Percentiles rank a stretch among this genome's conserved stretches.
Conservation (phyloP, 2,113 vertebrate species). For the Ictidomys tridecemlineatus region DNA sequence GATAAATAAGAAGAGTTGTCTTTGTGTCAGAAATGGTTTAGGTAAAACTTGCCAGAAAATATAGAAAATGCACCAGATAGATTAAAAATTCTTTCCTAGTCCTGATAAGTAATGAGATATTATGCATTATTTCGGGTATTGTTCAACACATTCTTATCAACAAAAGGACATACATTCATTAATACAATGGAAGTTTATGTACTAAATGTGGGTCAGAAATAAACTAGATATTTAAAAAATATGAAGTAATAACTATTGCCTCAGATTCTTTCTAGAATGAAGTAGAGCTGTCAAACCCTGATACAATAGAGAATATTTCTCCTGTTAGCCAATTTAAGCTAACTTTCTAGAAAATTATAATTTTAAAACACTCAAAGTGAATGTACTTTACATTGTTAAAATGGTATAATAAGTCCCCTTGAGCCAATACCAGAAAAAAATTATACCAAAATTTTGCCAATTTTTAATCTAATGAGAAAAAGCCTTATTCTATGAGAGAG, state of each 20-base stretch:
- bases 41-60: constrained; percentile 29
- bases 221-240: background rate
- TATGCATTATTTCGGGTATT: background rate
- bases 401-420: background rate
- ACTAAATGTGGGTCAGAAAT: constrained; percentile 34
- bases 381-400: background rate
- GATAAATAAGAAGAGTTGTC: constrained; percentile 51
- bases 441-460: background rate
- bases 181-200: background rate
- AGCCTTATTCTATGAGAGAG: background rate
- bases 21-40: constrained; percentile 37
- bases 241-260: background rate
- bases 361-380: background rate
- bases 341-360: background rate
- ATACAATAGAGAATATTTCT: background rate
- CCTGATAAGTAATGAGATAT: background rate
- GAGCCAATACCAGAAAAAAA: background rate
- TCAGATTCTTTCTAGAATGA: background rate
- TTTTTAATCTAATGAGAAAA: background rate
- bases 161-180: background rate
- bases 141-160: constrained; percentile 26
- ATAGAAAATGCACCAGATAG: background rate
- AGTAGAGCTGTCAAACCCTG: background rate
- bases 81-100: background rate
- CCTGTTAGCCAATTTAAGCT: background rate